Evolutionary conservation across 2,797 vertebrate genomes (phyloP), one percentile per base, ranked within the genome.

Genomic region (Artibeus lituratus): DNA sequence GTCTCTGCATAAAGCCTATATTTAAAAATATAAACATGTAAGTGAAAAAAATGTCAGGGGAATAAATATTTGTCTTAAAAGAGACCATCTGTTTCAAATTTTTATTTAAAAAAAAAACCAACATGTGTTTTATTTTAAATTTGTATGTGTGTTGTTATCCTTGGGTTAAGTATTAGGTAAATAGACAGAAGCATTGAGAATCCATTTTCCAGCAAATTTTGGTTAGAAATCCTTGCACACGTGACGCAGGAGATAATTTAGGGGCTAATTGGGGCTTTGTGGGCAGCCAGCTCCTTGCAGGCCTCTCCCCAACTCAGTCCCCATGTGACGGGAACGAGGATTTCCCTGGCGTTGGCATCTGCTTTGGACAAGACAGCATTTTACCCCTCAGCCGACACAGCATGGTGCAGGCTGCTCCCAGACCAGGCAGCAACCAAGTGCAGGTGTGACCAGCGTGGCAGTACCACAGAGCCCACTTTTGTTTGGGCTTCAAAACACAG

Each of bases 91-190:
- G 98, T 98, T 99, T 98, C 97, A 96, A 97, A 98, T 99, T 98
- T 97, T 97, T 98, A 97, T 98, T 98, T 76, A 2, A 74, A 95
- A 98, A 98, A 98, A 97, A 97, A 44, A 44, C 44, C 86, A 96
- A 97, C 98, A 98, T 97, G 91, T 98, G 98, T 98, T 98, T 98
- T 98, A 98, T 98, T 98, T 99, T 98, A 98, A 98, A 98, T 98
- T 98, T 98, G 97, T 97, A 98, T 98, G 98, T 98, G 97, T 98
- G 98, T 98, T 98, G 97, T 98, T 98, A 98, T 98, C 97, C 97
- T 98, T 98, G 96, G 98, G 98, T 98, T 98, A 98, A 98, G 97
- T 98, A 98, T 98, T 98, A 98, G 98, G 98, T 98, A 98, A 98
- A 98, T 98, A 98, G 97, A 98, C 97, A 98, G 98, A 98, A 73